A percentile compares a stretch with the other conserved stretches of the same genome.
phyloP scores from a whole-genome alignment of 92 coral and sea anemone genomes.

The Galaxea fascicularis region DNA sequence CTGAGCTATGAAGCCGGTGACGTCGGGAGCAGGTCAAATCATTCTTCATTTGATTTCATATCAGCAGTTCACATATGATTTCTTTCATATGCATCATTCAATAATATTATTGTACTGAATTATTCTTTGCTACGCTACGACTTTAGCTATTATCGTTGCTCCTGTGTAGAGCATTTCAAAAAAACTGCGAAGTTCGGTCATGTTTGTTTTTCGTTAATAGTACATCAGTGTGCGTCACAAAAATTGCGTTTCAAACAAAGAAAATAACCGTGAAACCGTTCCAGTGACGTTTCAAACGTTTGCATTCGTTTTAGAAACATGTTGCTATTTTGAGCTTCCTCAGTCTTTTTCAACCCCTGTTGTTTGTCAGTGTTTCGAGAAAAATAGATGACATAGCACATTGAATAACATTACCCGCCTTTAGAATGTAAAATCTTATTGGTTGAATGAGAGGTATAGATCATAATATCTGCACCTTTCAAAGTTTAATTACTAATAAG shows the following conservation, averaged over 20 bases:
- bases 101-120: too few relatives aligned
- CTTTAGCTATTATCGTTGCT: neutral
- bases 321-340: too few relatives aligned
- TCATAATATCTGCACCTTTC: neutral
- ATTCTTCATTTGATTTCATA: too few relatives aligned
- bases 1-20: too few relatives aligned
- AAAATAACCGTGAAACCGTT: neutral
- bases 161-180: too few relatives aligned
- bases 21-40: too few relatives aligned
- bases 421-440: neutral
- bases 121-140: too few relatives aligned
- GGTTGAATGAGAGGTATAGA: neutral
- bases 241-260: neutral
- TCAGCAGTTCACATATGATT: too few relatives aligned
- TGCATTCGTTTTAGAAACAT: neutral
- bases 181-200: neutral
- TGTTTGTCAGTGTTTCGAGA: neutral
- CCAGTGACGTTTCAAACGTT: slow-evolving; percentile 2
- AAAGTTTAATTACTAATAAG: neutral
- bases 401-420: neutral
- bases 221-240: slow-evolving; percentile 5
- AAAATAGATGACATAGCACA: neutral
- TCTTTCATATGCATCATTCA: too few relatives aligned
- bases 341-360: neutral
- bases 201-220: neutral